Evolutionary conservation across 2,797 vertebrate species (phyloP), one percentile per base, ranked within the genome.

Genomic region (Gadopsis marmoratus): DNA sequence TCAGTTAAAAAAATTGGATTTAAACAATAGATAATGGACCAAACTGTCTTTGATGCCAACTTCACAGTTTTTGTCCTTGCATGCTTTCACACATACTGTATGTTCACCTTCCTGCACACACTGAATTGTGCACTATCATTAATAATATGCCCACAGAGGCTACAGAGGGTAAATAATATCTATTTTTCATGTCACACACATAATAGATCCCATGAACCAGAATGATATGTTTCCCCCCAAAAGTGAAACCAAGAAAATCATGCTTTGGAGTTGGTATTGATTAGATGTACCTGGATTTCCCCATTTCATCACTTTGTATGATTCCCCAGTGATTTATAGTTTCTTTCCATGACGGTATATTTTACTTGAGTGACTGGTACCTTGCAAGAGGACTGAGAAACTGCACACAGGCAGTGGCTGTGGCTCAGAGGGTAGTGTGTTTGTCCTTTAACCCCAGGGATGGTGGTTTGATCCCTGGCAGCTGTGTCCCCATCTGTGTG

Each of bases 271-370:
- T 74, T 80, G 53, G 5, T 84, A 89, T 89, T 13, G 77, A 91
- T 89, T 86, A 37, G 37, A 82, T 78, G 75, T 86, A 63, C 58
- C 58, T 54, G 12, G 59, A 86, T 81, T 83, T 86, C 58, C 77
- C 63, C 58, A 73, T 88, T 87, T 76, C 80, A 79, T 86, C 83
- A 85, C 79, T 88, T 85, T 86, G 75, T 81, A 59, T 90, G 79
- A 88, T 90, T 79, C 81, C 64, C n/a, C 41, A 13, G 79, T 88
- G 86, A 88, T 87, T 85, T 86, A 90, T 80, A 13, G 71, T 54
- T 54, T 84, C 69, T 74, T 64, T 51, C 62, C 67, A 59, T 75
- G 65, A 75, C 45, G 3, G 4, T 83, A 75, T 85, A 71, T 85
- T 88, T 84, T 61, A 53, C 39, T 45, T 78, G 74, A 86, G 43